Percentiles rank a stretch among this genome's conserved stretches.
These are phyloP conservation scores for Ancistrus triradiatus DNA, from an alignment of 2,113 vertebrate species.

Conservation along the genomic window DNA sequence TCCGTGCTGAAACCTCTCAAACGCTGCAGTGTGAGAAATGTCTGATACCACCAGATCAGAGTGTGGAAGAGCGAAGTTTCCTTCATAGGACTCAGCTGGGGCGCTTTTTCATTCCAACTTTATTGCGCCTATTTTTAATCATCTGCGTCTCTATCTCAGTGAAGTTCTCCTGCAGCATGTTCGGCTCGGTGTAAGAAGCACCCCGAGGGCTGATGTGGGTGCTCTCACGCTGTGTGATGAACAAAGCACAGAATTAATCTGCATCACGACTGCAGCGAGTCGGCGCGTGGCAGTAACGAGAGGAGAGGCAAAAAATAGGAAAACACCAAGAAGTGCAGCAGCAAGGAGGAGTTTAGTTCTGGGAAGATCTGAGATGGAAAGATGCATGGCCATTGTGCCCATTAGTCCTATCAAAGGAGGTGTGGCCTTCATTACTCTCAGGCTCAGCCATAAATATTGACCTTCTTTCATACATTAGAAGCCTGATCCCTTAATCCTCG, in stretches of 20 bases:
- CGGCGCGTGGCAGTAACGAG: too few species aligned
- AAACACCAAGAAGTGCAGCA: too few species aligned
- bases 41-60: neutral
- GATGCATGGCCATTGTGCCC: too few species aligned
- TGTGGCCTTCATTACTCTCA: too few species aligned
- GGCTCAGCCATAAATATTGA: too few species aligned
- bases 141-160: slow-evolving; percentile 4
- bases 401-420: too few species aligned
- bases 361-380: too few species aligned
- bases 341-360: too few species aligned
- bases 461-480: too few species aligned
- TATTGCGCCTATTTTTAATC: slow-evolving; percentile 10
- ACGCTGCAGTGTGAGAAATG: neutral
- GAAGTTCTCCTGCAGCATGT: neutral
- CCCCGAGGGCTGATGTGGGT: slow-evolving; percentile 12
- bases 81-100: neutral
- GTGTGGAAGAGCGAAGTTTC: neutral
- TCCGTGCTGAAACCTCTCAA: neutral
- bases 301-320: too few species aligned
- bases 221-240: neutral
- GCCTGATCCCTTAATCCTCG: too few species aligned
- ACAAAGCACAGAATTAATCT: slow-evolving; percentile 10
- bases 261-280: slow-evolving; percentile 1
- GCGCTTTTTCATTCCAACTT: neutral
- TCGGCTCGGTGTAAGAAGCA: slow-evolving; percentile 1